These are phyloP conservation scores for Eutolmus rufibarbis DNA, from an alignment of 2,888 invertebrate genomes.

Conservation along the genomic window DNA sequence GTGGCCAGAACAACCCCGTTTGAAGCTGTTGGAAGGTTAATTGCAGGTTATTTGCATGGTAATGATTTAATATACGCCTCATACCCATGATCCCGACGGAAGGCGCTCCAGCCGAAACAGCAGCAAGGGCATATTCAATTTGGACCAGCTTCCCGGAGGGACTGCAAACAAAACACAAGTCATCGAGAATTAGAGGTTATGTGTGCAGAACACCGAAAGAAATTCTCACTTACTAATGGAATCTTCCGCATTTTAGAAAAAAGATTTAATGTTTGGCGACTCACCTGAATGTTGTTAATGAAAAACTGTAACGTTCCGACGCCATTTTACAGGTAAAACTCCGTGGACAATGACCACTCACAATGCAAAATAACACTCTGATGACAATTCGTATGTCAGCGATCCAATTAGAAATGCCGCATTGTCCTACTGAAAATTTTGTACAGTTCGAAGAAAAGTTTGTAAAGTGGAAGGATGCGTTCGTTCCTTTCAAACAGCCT, in stretches of 20 bases:
- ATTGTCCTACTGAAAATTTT: background rate
- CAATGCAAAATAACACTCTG: background rate
- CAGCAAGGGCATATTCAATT: slow-evolving; percentile 99
- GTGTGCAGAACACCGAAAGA: background rate
- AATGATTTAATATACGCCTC: background rate
- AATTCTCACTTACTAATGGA: background rate
- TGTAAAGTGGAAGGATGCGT: too few relatives aligned
- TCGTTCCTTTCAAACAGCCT: too few relatives aligned
- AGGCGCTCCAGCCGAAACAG: slow-evolving; percentile 97
- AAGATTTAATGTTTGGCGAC: slow-evolving; percentile 33
- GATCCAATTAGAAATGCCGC: background rate
- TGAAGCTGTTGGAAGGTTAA: slow-evolving; percentile 68
- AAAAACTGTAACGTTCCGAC: slow-evolving; percentile 96
- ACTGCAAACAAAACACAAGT: slow-evolving; percentile 67
- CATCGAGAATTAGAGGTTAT: slow-evolving; percentile 56
- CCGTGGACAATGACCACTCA: background rate
- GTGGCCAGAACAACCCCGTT: slow-evolving; percentile 99
- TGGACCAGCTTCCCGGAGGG: slow-evolving; percentile 99
- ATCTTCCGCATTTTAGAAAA: background rate
- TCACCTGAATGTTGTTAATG: slow-evolving; percentile 78
- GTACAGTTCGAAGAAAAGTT: too few relatives aligned
- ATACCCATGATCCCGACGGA: slow-evolving; percentile 97
- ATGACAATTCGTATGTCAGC: background rate
- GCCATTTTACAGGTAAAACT: slow-evolving; percentile 69
- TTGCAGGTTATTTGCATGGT: background rate